Evolutionary conservation across 2,797 vertebrate genomes (phyloP).

Genomic region (Sebastes trivittatus): DNA sequence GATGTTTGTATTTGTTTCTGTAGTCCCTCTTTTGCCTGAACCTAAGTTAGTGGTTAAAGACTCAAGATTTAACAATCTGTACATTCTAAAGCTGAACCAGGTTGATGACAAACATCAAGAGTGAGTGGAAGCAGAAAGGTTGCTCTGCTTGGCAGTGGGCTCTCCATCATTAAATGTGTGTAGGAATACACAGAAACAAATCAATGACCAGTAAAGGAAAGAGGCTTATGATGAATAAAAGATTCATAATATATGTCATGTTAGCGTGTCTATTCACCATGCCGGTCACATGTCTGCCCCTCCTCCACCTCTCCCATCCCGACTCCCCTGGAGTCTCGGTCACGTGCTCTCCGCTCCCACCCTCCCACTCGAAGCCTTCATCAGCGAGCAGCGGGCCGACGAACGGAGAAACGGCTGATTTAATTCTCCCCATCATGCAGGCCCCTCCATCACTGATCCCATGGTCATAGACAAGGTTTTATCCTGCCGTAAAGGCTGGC

Average conservation of each 20-base stretch:
- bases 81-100: too few species aligned
- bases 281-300: slow-evolving; percentile 49
- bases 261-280: slow-evolving; percentile 22
- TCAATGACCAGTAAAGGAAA: neutral
- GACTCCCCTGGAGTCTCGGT: slow-evolving; percentile 44
- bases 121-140: too few species aligned
- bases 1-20: too few species aligned
- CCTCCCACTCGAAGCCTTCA: slow-evolving; percentile 22
- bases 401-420: slow-evolving; percentile 41
- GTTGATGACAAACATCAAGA: too few species aligned
- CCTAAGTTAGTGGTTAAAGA: too few species aligned
- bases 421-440: slow-evolving; percentile 41
- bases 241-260: neutral
- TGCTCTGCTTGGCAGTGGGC: too few species aligned
- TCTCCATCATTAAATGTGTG: neutral
- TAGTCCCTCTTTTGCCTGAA: too few species aligned
- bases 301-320: slow-evolving; percentile 43
- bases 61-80: too few species aligned
- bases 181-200: neutral
- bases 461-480: slow-evolving; percentile 57
- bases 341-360: slow-evolving; percentile 49
- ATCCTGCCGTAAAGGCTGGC: slow-evolving; percentile 55
- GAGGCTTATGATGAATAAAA: neutral
- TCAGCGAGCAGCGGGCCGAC: neutral
- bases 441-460: slow-evolving; percentile 61